Evolutionary conservation across 2,113 vertebrate genomes (phyloP).

Genomic region (Muntiacus muntjak): DNA sequence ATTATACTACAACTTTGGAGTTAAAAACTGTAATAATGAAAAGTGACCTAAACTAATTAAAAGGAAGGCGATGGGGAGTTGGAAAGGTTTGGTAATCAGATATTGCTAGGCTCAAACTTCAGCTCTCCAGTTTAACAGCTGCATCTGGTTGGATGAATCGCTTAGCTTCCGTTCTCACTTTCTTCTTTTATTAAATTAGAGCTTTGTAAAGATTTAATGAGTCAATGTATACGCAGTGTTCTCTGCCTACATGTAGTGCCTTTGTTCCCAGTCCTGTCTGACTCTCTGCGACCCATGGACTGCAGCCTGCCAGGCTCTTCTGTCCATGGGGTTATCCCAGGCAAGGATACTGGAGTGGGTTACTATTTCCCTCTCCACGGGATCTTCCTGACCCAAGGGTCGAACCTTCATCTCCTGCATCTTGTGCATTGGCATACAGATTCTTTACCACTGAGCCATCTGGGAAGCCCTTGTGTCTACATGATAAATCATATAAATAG

Average conservation of each 20-base stretch:
- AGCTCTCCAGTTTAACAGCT: not conserved
- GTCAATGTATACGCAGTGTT: not conserved
- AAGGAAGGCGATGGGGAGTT: not conserved
- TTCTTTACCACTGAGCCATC: not conserved
- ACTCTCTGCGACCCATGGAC: not conserved
- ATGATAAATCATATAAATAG: conserved; percentile 5
- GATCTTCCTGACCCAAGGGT: not conserved
- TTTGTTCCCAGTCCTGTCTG: not conserved
- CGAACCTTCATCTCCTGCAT: not conserved
- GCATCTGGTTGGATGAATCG: not conserved
- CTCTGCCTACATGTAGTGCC: not conserved
- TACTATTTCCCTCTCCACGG: not conserved
- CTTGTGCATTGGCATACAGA: not conserved
- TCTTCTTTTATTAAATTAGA: not conserved
- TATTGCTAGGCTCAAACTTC: not conserved
- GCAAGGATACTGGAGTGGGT: not conserved
- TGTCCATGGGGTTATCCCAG: not conserved
- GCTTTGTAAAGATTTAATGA: not conserved
- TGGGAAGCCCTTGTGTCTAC: not conserved
- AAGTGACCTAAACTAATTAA: not conserved
- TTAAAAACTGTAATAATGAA: not conserved
- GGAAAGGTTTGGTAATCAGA: not conserved
- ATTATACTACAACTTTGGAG: not conserved
- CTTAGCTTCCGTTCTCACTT: not conserved
- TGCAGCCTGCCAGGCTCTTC: not conserved